Evolutionary conservation across 2,113 vertebrate species (phyloP).

Genomic region (Xiphophorus maculatus): DNA sequence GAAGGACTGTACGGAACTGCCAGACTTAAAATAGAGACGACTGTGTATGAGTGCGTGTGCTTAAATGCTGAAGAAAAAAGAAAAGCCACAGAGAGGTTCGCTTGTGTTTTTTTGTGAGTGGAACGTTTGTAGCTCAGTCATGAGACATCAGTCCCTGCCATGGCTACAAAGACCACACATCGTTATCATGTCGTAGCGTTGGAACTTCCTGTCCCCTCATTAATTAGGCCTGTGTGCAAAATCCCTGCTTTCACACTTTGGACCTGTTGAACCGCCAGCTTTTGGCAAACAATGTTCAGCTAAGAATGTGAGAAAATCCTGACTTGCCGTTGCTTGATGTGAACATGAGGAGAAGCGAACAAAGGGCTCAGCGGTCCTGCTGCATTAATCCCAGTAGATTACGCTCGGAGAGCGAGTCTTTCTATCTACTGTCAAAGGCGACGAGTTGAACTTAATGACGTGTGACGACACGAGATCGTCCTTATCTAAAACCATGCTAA

Average conservation of each 20-base stretch:
- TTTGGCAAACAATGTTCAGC: not conserved
- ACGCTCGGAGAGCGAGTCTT: not conserved
- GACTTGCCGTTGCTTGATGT: not conserved
- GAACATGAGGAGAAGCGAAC: not conserved
- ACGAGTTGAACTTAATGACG: not conserved
- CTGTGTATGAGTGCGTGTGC: not conserved
- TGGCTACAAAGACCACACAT: not conserved
- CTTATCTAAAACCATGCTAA: not conserved
- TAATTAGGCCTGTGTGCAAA: not conserved
- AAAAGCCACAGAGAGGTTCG: not conserved
- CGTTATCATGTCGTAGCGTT: not conserved
- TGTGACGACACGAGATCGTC: not conserved
- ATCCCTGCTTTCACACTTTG: conserved; percentile 1
- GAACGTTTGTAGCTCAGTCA: conserved; percentile 12
- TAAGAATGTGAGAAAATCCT: not conserved
- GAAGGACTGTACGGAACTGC: not conserved
- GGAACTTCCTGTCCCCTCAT: not conserved
- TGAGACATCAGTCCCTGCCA: not conserved
- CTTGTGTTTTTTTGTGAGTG: not conserved
- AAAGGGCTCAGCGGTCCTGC: not conserved
- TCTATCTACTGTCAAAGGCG: not conserved
- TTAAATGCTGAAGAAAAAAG: too few species aligned
- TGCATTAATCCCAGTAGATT: not conserved
- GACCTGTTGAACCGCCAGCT: not conserved
- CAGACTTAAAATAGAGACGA: not conserved